A percentile compares a stretch with the other conserved stretches of the same genome.
Conservation (phyloP, 2,888 invertebrate genomes). For the Andricus quercusramuli region DNA sequence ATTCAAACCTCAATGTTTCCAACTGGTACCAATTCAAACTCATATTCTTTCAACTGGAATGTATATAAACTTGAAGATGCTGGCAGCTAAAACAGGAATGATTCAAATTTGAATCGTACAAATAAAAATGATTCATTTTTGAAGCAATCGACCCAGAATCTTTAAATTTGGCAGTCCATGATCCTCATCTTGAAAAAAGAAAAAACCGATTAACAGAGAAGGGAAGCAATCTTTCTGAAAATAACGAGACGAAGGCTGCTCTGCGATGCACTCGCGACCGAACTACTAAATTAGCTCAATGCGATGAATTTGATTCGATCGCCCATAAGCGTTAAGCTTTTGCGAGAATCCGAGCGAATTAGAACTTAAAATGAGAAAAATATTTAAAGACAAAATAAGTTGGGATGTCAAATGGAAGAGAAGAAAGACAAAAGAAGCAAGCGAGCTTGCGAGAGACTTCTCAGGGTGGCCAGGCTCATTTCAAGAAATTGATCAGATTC, state of each 20-base stretch:
- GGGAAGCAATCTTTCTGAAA: background rate
- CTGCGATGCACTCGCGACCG: constrained; percentile 61
- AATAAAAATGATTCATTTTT: background rate
- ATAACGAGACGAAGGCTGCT: constrained; percentile 47
- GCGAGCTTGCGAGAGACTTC: constrained; percentile 56
- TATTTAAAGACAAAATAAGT: constrained; percentile 40
- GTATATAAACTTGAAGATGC: too few species aligned
- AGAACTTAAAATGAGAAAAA: constrained; percentile 19
- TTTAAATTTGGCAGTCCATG: background rate
- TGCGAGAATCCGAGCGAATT: constrained; percentile 44
- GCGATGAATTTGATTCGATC: constrained; percentile 75
- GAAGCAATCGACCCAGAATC: background rate
- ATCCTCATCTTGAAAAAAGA: background rate
- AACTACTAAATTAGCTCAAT: constrained; percentile 72
- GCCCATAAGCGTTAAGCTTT: constrained; percentile 59
- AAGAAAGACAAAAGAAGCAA: constrained; percentile 42
- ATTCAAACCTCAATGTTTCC: too few species aligned
- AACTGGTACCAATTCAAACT: too few species aligned
- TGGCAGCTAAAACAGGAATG: background rate
- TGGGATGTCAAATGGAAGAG: constrained; percentile 37
- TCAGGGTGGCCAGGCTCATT: constrained; percentile 70
- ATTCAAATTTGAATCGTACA: background rate
- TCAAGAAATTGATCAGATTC: constrained; percentile 77
- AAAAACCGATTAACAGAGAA: background rate
- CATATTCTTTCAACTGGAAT: background rate